Evolutionary conservation across 2,797 vertebrate species (phyloP), one percentile per base, ranked within the genome.

Genomic region (Catamblyrhynchus diadema): DNA sequence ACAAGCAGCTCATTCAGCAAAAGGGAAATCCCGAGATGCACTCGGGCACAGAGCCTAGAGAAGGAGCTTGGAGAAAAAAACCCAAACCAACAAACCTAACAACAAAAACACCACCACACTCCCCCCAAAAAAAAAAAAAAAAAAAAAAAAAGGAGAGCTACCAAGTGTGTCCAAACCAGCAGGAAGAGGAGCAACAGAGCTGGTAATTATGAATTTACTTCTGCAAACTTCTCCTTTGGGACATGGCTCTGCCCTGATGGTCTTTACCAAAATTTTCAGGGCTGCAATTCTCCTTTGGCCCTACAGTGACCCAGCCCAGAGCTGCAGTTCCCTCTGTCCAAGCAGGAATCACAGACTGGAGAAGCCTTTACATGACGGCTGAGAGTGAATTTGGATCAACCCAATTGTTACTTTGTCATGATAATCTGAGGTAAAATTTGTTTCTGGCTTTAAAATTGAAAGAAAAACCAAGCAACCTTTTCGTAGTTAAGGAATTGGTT

Each of bases 1-100:
- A 98, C 98, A 98, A 98, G 98, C 92, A 73, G 97, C 97, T 97
- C 98, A 98, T 98, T 99, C 98, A 98, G 98, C 98, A 97, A 96
- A 98, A 98, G 97, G 98, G 98, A 98, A 98, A 98, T 98, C 98
- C 98, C 94, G 96, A 97, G 96, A 97, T 98, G 97, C 97, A 97
- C 82, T 47, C 78, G 94, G 97, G 92, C 94, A 86, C 90, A 85
- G 87, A 94, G 86, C 95, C 97, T 94, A 97, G 96, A 86, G 93
- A 92, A 97, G 95, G 78, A 96, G 96, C 74, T 66, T 47, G 91
- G 45, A 51, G 64, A 22, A 64, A 88, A 54, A 78, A 57, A 60
- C 12, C 30, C 45, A 48, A 33, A 41, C 18, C 73, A 74, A n/a
- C 70, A 74, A 73, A 74, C 48, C 35, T 35, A 35, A 57, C 81